Percentiles rank a stretch among this genome's conserved stretches.
phyloP scores from a whole-genome alignment of 1,140 invertebrate genomes.

The Coenobita brevimanus region DNA sequence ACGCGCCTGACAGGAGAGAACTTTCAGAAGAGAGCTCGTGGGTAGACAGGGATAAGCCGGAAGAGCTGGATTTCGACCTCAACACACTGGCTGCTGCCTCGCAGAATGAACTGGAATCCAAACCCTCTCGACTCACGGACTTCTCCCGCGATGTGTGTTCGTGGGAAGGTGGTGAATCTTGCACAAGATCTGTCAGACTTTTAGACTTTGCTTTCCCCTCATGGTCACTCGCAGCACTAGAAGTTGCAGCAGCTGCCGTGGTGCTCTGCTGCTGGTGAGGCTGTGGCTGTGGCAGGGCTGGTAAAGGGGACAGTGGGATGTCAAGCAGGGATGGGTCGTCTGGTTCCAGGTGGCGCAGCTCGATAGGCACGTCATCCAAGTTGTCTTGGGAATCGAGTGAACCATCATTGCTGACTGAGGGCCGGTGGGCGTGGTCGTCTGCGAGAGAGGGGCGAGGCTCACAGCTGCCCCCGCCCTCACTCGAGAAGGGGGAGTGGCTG shows the following conservation, averaged over 20 bases:
- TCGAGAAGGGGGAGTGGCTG: slow-evolving; percentile 23
- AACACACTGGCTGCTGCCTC: slow-evolving; percentile 69
- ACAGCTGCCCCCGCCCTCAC: slow-evolving; percentile 36
- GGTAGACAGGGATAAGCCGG: slow-evolving; percentile 56
- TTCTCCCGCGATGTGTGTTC: slow-evolving; percentile 29
- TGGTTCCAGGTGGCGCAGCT: slow-evolving; percentile 88
- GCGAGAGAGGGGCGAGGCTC: slow-evolving; percentile 49
- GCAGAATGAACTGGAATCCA: slow-evolving; percentile 17
- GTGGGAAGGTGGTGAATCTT: slow-evolving; percentile 37
- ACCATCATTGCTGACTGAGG: slow-evolving; percentile 50
- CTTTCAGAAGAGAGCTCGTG: slow-evolving; percentile 26
- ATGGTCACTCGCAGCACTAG: slow-evolving; percentile 21
- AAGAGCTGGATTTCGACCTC: slow-evolving; percentile 71
- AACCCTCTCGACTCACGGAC: slow-evolving; percentile 44
- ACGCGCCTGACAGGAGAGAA: background rate
- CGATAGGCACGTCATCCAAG: slow-evolving; percentile 87
- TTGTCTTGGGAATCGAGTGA: slow-evolving; percentile 75
- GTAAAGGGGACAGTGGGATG: slow-evolving; percentile 55
- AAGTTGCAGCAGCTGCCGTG: background rate
- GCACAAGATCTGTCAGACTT: slow-evolving; percentile 44
- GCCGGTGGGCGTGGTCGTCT: slow-evolving; percentile 73
- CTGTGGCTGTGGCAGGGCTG: slow-evolving; percentile 9
- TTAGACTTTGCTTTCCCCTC: slow-evolving; percentile 53
- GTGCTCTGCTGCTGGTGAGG: background rate
- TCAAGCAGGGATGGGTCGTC: slow-evolving; percentile 72